Base-by-base conservation (phyloP, 2,888 invertebrate species). In the Harpagoxenus sublaevis region DNA sequence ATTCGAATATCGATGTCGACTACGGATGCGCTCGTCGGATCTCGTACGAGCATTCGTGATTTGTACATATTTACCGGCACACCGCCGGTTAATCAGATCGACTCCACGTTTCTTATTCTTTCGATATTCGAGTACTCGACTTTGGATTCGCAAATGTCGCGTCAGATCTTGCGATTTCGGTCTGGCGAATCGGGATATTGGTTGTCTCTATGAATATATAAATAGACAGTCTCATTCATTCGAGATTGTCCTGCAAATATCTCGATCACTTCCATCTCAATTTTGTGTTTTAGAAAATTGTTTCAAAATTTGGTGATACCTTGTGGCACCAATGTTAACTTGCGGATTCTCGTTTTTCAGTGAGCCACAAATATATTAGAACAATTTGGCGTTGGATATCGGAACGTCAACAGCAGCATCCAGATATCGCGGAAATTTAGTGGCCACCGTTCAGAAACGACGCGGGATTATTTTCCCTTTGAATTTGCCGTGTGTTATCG, bases 81-180 rank as follows among this genome's bases (percentile, higher is more conserved):
- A n/a, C 5, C 31, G 31, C 3, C 53, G 63, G 5, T 65, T 10
- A 66, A 77, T 77, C 65, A 48, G 31, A 63, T 35, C n/a, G 31
- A 15, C 8, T 62, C 15, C 12, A 12, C 31, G n/a, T 63, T n/a
- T 66, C n/a, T 18, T 66, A 15, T 51, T 62, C 31, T 18, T 45
- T 66, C 23, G 51, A 77, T 77, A 66, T 77, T 77, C 51, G 75
- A 66, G 3, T 66, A 77, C 39, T 39, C 35, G 51, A 75, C 18
- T 51, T 66, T 1, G 57, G 35, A 5, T n/a, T 62, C n/a, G 28
- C 35, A 23, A 63, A 48, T 57, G 28, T 74, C 60, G n/a, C 74
- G 15, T 48, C 31, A 48, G 45, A 23, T 23, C 23, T 31, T 63
- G 42, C 42, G 48, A 39, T 39, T 18, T 39, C 23, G 9, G 15